phyloP scores from a whole-genome alignment of 2,113 vertebrate species.

The Notarius lentiginosus region DNA sequence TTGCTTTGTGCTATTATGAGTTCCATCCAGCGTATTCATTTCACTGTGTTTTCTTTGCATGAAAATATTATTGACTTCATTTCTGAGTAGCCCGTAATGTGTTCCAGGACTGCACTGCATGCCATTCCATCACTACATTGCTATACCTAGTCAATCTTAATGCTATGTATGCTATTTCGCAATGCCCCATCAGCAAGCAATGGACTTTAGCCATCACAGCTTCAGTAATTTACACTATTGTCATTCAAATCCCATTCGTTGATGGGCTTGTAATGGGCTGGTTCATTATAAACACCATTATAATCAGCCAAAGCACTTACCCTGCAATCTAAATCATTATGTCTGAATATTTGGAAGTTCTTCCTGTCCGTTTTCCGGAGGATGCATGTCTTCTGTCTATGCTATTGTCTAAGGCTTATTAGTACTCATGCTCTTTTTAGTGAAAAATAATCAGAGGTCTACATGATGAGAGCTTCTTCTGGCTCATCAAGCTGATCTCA shows the following conservation, averaged over 20 bases:
- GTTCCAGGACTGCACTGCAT: not conserved
- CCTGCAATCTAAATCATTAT: slow-evolving; percentile 2
- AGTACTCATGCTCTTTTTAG: slow-evolving; percentile 12
- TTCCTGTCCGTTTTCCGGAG: not conserved
- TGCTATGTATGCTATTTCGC: slow-evolving; percentile 40
- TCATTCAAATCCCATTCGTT: slow-evolving; percentile 51
- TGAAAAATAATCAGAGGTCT: slow-evolving; percentile 5
- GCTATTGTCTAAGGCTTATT: not conserved
- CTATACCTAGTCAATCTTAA: slow-evolving; percentile 11
- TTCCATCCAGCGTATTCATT: not conserved
- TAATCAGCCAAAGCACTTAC: slow-evolving; percentile 17
- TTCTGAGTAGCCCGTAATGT: not conserved
- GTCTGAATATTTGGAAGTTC: not conserved
- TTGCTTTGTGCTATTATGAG: slow-evolving; percentile 31
- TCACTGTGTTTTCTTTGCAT: not conserved
- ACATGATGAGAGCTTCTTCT: slow-evolving; percentile 16
- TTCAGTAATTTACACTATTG: slow-evolving; percentile 60
- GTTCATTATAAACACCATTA: slow-evolving; percentile 60
- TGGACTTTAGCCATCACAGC: slow-evolving; percentile 42
- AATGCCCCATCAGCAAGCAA: slow-evolving; percentile 49
- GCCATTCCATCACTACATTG: not conserved
- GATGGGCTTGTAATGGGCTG: slow-evolving; percentile 55
- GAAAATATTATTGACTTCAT: slow-evolving; percentile 32
- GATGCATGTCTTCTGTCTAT: no score
- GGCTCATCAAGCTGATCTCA: slow-evolving; percentile 10